These are phyloP conservation scores for Asobara japonica DNA, from an alignment of 1,140 invertebrate genomes.

Conservation along the genomic window DNA sequence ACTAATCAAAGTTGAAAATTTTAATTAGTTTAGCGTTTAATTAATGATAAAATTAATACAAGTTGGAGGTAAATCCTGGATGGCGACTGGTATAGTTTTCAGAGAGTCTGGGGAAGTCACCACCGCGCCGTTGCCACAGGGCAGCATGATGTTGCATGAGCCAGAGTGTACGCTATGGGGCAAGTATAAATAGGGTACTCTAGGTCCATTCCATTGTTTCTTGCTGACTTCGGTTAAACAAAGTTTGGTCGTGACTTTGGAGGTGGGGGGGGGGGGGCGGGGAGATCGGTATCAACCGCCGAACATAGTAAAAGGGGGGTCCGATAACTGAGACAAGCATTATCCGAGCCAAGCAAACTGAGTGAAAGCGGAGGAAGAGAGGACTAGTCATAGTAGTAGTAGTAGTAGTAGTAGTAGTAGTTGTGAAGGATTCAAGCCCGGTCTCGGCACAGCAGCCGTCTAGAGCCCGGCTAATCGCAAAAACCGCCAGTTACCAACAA, in stretches of 20 bases:
- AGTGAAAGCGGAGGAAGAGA: neutral
- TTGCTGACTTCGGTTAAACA: constrained; percentile 62
- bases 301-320: too few species aligned
- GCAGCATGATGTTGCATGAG: neutral
- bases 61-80: neutral
- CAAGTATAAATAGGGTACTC: constrained; percentile 58
- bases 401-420: constrained; percentile 36
- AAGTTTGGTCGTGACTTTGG: constrained; percentile 51
- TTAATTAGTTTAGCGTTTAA: too few species aligned
- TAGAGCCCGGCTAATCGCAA: constrained; percentile 59
- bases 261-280: constrained; percentile 1
- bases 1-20: neutral
- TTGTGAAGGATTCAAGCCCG: constrained; percentile 33
- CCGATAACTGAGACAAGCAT: constrained; percentile 4
- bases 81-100: neutral
- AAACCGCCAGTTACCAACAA: constrained; percentile 51
- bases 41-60: constrained; percentile 4
- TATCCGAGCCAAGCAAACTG: too few species aligned
- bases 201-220: constrained; percentile 46
- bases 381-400: constrained; percentile 18
- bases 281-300: neutral
- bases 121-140: too few species aligned
- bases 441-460: constrained; percentile 43
- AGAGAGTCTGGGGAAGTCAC: neutral
- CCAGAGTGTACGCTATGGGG: neutral